Evolutionary conservation across 2,888 invertebrate species (phyloP), one percentile per base, ranked within the genome.

Genomic region (Polia nebulosa): DNA sequence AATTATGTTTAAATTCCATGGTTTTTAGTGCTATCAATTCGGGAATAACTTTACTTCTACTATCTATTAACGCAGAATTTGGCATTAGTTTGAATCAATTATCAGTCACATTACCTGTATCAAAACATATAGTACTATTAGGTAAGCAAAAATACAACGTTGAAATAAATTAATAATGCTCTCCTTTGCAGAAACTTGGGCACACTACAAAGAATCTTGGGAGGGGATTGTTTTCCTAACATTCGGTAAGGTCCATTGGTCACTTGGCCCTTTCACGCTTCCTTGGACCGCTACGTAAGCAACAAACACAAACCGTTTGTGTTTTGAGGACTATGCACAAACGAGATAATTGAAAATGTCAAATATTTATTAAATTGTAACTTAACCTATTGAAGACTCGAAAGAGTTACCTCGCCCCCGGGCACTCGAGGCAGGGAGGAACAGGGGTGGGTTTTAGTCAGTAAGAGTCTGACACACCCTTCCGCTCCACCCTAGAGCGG

Each of bases 191-290:
- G 36, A 55, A 62, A 58, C 45, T 71, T 32, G 39, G 69, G 11
- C 39, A 49, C 45, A 34, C 34, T 39, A 39, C 41, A 59, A 53
- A 47, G 9, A 32, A 39, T 39, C 20, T 9, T 3, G 36, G 52
- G 22, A 27, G 17, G 34, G 39, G 17, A 65, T 72, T 65, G 45
- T 76, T 72, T 78, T 72, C 51, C 25, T 32, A 41, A 59, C 49
- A 51, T 71, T 53, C 8, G 22, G 27, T 49, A 55, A 39, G 60
- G 60, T 49, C 44, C 20, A 39, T 45, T 72, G 20, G 53, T 45
- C 44, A 57, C 39, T 65, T n/a, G 65, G 57, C 47, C 51, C 58
- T 76, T 72, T 72, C 36, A 73, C 61, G 78, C 60, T 61, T 47
- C 44, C 29, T 9, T n/a, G 44, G 39, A 51, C 49, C 57, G 25